phyloP scores from a whole-genome alignment of 1,140 invertebrate species.

The Araneus ventricosus region DNA sequence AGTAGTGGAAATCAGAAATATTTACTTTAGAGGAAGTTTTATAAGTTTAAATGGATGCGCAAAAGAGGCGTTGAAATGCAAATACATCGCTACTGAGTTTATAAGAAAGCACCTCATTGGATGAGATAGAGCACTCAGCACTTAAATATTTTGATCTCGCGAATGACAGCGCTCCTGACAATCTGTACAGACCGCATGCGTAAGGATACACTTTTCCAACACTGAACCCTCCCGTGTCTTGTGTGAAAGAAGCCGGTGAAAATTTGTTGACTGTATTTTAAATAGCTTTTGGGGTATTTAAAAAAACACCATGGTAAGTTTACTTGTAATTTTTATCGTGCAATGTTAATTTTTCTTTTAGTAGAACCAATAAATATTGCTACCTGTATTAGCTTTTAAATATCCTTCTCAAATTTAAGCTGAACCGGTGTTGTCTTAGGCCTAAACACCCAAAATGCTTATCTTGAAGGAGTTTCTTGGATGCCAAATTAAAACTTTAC shows the following conservation, averaged over 20 bases:
- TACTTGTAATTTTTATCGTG: conserved; percentile 26
- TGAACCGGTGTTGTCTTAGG: conserved; percentile 66
- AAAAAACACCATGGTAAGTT: conserved; percentile 72
- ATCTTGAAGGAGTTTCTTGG: conserved; percentile 32
- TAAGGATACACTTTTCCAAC: conserved; percentile 67
- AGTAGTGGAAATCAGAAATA: neutral
- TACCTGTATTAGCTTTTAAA: neutral
- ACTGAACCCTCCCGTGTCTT: conserved; percentile 73
- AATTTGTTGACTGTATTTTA: conserved; percentile 69
- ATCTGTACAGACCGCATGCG: conserved; percentile 1
- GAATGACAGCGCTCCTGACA: conserved; percentile 68
- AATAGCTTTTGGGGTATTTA: conserved; percentile 74
- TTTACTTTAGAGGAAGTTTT: conserved; percentile 41
- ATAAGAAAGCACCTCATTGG: conserved; percentile 65
- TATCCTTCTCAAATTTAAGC: neutral
- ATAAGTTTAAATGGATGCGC: conserved; percentile 52
- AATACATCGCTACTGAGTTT: conserved; percentile 53
- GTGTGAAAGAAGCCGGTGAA: conserved; percentile 73
- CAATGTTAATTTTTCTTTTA: neutral
- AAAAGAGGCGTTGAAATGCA: conserved; percentile 72
- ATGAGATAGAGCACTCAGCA: conserved; percentile 58
- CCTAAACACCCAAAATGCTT: conserved; percentile 62
- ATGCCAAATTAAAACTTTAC: neutral
- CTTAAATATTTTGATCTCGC: conserved; percentile 68
- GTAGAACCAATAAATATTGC: neutral